Evolutionary conservation across 2,888 invertebrate genomes (phyloP).

Genomic region (Microplitis manilae): DNA sequence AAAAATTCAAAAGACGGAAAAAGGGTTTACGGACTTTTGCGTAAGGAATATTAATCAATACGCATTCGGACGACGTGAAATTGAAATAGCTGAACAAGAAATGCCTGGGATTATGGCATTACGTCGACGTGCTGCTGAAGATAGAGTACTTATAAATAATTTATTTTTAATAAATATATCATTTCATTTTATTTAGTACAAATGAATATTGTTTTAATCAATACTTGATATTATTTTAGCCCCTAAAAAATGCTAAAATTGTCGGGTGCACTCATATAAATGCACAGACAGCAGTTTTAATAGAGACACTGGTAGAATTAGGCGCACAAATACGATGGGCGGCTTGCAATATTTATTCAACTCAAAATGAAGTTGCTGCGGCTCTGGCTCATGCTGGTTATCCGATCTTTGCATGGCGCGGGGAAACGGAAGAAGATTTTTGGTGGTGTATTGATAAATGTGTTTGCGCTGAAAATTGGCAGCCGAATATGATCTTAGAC

Average conservation of each 20-base stretch:
- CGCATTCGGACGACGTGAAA: slow-evolving; percentile 94
- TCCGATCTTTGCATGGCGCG: slow-evolving; percentile 96
- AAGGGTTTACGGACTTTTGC: slow-evolving; percentile 91
- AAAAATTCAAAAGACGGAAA: slow-evolving; percentile 89
- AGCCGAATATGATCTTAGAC: slow-evolving; percentile 97
- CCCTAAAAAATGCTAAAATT: slow-evolving; percentile 94
- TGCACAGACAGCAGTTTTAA: slow-evolving; percentile 96
- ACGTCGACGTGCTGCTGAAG: slow-evolving; percentile 90
- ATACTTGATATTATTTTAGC: slow-evolving; percentile 67
- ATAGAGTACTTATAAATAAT: slow-evolving; percentile 75
- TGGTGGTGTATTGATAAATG: slow-evolving; percentile 99
- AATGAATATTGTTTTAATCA: neutral
- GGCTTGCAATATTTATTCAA: slow-evolving; percentile 98
- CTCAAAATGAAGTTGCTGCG: slow-evolving; percentile 98
- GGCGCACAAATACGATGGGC: slow-evolving; percentile 97
- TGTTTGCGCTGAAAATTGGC: slow-evolving; percentile 93
- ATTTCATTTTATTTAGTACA: neutral
- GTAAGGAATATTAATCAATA: slow-evolving; percentile 94
- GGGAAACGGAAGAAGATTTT: slow-evolving; percentile 97
- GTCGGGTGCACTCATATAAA: slow-evolving; percentile 99
- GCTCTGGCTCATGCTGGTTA: slow-evolving; percentile 93
- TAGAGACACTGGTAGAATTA: slow-evolving; percentile 89
- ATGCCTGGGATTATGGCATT: slow-evolving; percentile 99
- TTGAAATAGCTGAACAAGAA: slow-evolving; percentile 98
- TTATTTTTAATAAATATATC: neutral